Evolutionary conservation across 2,113 vertebrate species (phyloP), one percentile per base, ranked within the genome.

Genomic region (Cinclus cinclus): DNA sequence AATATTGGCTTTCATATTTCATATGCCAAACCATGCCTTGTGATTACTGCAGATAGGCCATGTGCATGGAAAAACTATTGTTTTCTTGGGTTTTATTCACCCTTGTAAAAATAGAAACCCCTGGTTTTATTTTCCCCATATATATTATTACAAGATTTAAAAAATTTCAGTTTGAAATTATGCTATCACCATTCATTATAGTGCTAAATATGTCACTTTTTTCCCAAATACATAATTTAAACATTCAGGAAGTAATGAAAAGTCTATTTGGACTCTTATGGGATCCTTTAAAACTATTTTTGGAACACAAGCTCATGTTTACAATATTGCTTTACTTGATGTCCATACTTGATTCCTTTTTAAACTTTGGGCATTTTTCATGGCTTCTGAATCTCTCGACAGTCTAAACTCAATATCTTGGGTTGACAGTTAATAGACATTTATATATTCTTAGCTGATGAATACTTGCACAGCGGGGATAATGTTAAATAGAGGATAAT

Each of bases 41-140:
- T 39, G 62, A 41, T 68, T 50, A n/a, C 76, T 78, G 59, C 27
- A 49, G 65, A 23, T 41, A 50, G 69, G 39, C 79, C 69, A 28
- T 70, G 86, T 82, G 85, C 33, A 4, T 85, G 58, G 86, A 47
- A 95, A 95, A 82, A 33, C 82, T 44, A 24, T 83, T 8, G 1
- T 62, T 58, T 88, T 83, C 67, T 37, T 77, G 79, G 50, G 21
- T 37, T 93, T 90, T 87, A 95, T 83, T 96, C 55, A 42, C 44
- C 63, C 39, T 89, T 93, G 20, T 58, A 60, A 89, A 93, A 69
- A 50, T 37, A 87, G 23, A 84, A 83, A 53, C 6, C 15, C 68
- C 37, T 52, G 20, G 8, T 56, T 90, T 93, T 76, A 15, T 82
- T 75, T 69, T 74, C 10, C 17, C 7, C 55, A 2, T 15, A 44